These are phyloP conservation scores for Danaus chrysippus DNA, from an alignment of 2,888 invertebrate species.

Conservation along the genomic window DNA sequence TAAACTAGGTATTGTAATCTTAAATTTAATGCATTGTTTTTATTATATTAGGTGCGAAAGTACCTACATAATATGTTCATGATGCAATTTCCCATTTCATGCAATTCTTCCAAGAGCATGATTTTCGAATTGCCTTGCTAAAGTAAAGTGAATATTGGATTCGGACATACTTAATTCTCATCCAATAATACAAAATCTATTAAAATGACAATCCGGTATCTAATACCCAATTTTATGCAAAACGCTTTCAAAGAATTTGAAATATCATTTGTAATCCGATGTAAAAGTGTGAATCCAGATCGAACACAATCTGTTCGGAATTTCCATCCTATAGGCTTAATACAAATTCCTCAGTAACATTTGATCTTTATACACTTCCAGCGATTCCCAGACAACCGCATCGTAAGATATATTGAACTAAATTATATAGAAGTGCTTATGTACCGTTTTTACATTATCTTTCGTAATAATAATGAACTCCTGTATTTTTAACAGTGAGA, in stretches of 20 bases:
- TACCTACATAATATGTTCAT: no score
- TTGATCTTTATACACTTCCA: constrained; percentile 7
- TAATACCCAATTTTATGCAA: background rate
- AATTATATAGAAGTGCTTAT: constrained; percentile 6
- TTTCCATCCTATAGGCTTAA: constrained; percentile 4
- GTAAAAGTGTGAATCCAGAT: constrained; percentile 1
- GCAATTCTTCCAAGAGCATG: no score
- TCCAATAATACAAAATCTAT: no score
- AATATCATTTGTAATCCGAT: background rate
- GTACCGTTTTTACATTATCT: constrained; percentile 2
- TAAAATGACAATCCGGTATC: no score
- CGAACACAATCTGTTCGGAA: constrained; percentile 5
- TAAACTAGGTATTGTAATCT: no score
- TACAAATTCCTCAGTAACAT: constrained; percentile 7
- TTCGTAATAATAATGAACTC: background rate
- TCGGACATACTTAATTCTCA: no score
- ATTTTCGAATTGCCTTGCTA: no score
- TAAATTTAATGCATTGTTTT: no score
- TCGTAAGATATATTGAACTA: constrained; percentile 4
- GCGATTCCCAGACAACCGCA: constrained; percentile 1
- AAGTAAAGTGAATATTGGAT: no score
- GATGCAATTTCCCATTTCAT: no score
- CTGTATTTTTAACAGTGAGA: background rate
- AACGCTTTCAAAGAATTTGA: background rate
- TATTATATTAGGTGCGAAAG: no score